These are phyloP conservation scores for Mechanitis messenoides DNA, from an alignment of 2,888 invertebrate species.

Conservation along the genomic window DNA sequence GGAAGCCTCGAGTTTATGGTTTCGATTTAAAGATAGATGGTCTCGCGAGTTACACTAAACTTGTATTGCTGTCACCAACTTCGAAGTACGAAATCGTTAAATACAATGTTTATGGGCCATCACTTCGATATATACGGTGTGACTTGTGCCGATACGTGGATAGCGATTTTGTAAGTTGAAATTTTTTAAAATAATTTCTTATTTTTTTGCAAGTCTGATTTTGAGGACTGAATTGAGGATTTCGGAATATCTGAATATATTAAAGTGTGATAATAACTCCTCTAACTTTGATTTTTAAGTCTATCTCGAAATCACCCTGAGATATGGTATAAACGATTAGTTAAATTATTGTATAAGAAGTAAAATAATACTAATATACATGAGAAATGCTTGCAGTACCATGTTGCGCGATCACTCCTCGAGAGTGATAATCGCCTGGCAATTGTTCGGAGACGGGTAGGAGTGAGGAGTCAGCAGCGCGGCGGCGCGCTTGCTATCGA, in stretches of 20 bases:
- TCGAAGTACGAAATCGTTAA: conserved; percentile 17
- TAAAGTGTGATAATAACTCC: too few species aligned
- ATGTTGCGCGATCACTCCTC: conserved; percentile 15
- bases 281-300: too few species aligned
- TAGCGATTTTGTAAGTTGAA: conserved; percentile 19
- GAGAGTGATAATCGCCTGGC: conserved; percentile 21
- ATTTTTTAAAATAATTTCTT: conserved; percentile 14
- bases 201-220: too few species aligned
- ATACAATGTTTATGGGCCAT: conserved; percentile 19
- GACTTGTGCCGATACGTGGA: conserved; percentile 18
- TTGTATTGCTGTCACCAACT: conserved; percentile 13
- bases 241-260: too few species aligned
- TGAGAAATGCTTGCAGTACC: conserved; percentile 1
- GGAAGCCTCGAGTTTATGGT: neutral
- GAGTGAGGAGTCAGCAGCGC: conserved; percentile 32
- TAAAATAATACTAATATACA: too few species aligned
- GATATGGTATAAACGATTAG: too few species aligned
- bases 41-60: conserved; percentile 14
- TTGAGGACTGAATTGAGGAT: too few species aligned
- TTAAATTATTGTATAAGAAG: too few species aligned
- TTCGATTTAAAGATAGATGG: conserved; percentile 4
- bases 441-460: conserved; percentile 13
- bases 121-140: conserved; percentile 17
- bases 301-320: too few species aligned
- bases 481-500: conserved; percentile 67